These are phyloP conservation scores for Latheticus oryzae DNA, from an alignment of 2,888 invertebrate species.

Conservation along the genomic window DNA sequence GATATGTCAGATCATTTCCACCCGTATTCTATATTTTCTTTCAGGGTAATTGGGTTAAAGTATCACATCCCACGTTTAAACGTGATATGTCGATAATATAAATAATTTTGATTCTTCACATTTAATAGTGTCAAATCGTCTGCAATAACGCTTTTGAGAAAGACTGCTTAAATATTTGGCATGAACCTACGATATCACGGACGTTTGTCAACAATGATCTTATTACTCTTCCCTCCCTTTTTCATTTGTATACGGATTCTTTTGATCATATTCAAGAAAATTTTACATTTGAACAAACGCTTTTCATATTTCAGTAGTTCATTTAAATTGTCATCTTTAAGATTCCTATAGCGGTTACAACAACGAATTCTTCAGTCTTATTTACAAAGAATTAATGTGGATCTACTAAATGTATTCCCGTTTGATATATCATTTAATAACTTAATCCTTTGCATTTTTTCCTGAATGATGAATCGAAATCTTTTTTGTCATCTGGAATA, in stretches of 20 bases:
- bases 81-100: conserved; percentile 33
- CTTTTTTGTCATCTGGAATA: no score
- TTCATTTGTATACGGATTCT: conserved; percentile 36
- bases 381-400: no score
- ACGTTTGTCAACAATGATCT: conserved; percentile 43
- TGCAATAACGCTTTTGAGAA: conserved; percentile 36
- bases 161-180: conserved; percentile 41
- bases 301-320: conserved; percentile 25
- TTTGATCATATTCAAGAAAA: conserved; percentile 33
- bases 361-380: no score
- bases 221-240: conserved; percentile 36
- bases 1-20: conserved; percentile 26
- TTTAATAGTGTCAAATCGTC: conserved; percentile 19
- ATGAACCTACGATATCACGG: conserved; percentile 33
- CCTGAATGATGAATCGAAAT: no score
- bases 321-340: conserved; percentile 31
- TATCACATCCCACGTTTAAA: conserved; percentile 30
- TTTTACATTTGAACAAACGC: conserved; percentile 26
- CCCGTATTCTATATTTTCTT: conserved; percentile 18
- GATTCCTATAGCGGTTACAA: no score
- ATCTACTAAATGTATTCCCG: no score
- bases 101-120: conserved; percentile 27
- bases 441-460: no score
- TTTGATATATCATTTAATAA: no score
- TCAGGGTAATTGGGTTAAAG: conserved; percentile 31